Conservation (phyloP, 2,797 vertebrate species). For the Champsocephalus gunnari region DNA sequence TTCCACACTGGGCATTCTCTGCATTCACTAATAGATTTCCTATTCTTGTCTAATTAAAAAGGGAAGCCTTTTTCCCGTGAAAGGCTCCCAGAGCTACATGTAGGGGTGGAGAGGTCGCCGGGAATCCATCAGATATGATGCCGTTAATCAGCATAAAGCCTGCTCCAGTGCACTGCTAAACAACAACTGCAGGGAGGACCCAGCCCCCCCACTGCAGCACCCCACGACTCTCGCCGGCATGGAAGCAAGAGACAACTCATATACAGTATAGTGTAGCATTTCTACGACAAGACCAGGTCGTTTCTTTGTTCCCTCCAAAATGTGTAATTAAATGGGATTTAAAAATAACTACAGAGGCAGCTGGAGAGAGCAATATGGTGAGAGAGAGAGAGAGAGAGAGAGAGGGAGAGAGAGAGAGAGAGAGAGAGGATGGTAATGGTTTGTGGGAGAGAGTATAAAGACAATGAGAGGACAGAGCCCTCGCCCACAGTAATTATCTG, state of each 20-base stretch:
- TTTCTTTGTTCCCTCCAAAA: slow-evolving; percentile 35
- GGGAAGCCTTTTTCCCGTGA: slow-evolving; percentile 57
- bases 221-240: not conserved
- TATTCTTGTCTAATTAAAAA: slow-evolving; percentile 77
- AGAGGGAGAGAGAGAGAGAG: too few relatives aligned
- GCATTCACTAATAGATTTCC: slow-evolving; percentile 75
- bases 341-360: slow-evolving; percentile 52
- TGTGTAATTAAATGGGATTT: slow-evolving; percentile 51
- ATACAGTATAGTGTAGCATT: not conserved
- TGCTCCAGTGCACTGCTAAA: slow-evolving; percentile 68
- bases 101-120: slow-evolving; percentile 65
- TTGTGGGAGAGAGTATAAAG: slow-evolving; percentile 49
- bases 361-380: too few relatives aligned
- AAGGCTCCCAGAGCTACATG: slow-evolving; percentile 66
- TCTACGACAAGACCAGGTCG: slow-evolving; percentile 21
- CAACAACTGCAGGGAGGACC: slow-evolving; percentile 63
- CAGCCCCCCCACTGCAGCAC: slow-evolving; percentile 47
- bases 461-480: slow-evolving; percentile 43
- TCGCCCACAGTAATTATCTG: slow-evolving; percentile 58
- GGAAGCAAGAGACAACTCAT: slow-evolving; percentile 1
- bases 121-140: slow-evolving; percentile 75
- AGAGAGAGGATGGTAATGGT: slow-evolving; percentile 5
- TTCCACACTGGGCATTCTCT: slow-evolving; percentile 51
- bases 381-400: too few relatives aligned
- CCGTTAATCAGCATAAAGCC: slow-evolving; percentile 79